Conservation (phyloP, 92 coral and sea anemone species). For the Phymanthus crucifer region DNA sequence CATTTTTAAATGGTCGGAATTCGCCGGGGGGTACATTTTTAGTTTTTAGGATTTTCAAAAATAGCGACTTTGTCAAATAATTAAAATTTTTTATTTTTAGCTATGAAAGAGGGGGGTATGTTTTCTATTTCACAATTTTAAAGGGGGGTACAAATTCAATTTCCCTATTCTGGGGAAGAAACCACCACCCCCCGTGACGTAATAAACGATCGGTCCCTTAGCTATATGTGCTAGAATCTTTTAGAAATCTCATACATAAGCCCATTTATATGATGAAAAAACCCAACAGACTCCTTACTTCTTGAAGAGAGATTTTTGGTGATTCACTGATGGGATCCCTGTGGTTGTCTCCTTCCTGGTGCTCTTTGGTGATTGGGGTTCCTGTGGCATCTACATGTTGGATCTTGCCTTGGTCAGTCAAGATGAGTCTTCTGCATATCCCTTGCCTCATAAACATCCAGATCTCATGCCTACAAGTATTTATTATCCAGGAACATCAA, state of each 20-base stretch:
- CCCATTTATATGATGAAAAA: not conserved
- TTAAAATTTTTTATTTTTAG: too few species aligned
- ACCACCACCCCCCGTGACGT: too few species aligned
- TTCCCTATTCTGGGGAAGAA: too few species aligned
- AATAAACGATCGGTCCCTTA: too few species aligned
- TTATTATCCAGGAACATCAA: not conserved
- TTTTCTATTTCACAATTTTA: too few species aligned
- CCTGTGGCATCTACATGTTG: conserved; percentile 71
- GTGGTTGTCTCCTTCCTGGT: conserved; percentile 30
- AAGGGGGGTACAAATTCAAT: too few species aligned
- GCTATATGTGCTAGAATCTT: too few species aligned
- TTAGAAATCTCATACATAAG: not conserved
- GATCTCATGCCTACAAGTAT: conserved; percentile 72
- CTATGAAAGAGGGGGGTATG: too few species aligned
- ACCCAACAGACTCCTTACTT: conserved; percentile 49
- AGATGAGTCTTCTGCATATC: conserved; percentile 64
- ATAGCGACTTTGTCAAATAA: too few species aligned
- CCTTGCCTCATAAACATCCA: conserved; percentile 92
- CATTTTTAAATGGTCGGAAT: too few species aligned
- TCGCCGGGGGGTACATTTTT: too few species aligned
- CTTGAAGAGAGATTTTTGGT: conserved; percentile 77
- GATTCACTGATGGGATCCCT: conserved; percentile 32
- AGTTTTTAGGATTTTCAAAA: too few species aligned
- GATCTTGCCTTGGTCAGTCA: conserved; percentile 75
- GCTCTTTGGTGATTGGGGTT: conserved; percentile 59